Evolutionary conservation across 2,113 vertebrate genomes (phyloP).

Genomic region (Grammomys dolichurus): DNA sequence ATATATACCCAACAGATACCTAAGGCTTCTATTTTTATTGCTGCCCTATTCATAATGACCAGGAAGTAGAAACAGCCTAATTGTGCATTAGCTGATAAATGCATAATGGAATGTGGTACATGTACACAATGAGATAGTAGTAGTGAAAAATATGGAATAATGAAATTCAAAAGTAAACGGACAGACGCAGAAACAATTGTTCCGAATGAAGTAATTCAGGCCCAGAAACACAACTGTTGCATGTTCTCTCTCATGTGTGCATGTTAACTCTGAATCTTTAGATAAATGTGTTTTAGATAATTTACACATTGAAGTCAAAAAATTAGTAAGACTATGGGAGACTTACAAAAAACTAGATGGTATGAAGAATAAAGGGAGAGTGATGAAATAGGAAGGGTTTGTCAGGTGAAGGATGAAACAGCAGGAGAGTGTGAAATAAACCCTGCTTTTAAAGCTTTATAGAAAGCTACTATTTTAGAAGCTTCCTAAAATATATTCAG

Average conservation of each 20-base stretch:
- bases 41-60: not conserved
- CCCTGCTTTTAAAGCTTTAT: not conserved
- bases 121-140: not conserved
- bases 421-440: not conserved
- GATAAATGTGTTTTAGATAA: not conserved
- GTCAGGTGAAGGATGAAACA: not conserved
- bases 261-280: not conserved
- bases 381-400: not conserved
- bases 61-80: not conserved
- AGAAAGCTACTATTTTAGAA: not conserved
- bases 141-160: not conserved
- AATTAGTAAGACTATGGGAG: not conserved
- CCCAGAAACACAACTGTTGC: not conserved
- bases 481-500: not conserved
- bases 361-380: not conserved
- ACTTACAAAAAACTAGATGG: not conserved
- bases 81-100: not conserved
- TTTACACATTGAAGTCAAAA: not conserved
- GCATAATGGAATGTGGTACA: no score
- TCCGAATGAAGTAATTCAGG: not conserved
- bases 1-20: not conserved
- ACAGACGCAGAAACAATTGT: not conserved
- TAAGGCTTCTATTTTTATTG: not conserved
- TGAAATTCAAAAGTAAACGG: not conserved
- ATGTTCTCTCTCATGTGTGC: not conserved